phyloP scores from a whole-genome alignment of 2,888 invertebrate species.

The Tiphia femorata region DNA sequence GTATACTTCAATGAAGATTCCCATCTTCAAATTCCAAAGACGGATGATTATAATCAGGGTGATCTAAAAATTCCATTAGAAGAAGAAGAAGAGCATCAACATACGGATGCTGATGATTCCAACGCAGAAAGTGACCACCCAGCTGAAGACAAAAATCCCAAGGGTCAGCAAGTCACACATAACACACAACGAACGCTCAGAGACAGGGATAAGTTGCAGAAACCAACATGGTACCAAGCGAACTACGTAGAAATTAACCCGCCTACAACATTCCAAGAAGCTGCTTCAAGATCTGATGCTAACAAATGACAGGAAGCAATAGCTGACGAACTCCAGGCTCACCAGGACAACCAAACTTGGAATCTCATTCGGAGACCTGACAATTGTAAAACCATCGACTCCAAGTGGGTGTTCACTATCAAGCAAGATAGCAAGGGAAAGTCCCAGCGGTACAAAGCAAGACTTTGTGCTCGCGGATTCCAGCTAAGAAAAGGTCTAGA shows the following conservation, averaged over 20 bases:
- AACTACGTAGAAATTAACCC: neutral
- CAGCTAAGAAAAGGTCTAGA: neutral
- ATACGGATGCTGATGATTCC: neutral
- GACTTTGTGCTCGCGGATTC: neutral
- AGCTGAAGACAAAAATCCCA: neutral
- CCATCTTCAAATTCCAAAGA: too few relatives aligned
- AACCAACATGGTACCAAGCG: neutral
- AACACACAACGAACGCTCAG: neutral
- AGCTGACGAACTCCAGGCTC: neutral
- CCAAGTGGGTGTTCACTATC: neutral
- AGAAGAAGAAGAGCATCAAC: neutral
- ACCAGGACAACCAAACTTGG: neutral
- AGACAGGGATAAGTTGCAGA: neutral
- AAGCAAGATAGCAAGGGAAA: neutral
- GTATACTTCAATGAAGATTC: conserved; percentile 4
- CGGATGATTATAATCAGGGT: too few relatives aligned
- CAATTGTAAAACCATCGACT: neutral
- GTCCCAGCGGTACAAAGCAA: neutral
- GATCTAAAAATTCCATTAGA: too few relatives aligned
- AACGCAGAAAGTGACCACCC: neutral
- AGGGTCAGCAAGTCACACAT: neutral
- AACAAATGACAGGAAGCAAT: neutral
- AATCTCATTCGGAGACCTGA: neutral
- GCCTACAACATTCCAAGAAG: neutral
- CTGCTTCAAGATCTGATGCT: neutral